These are phyloP conservation scores for Struthio camelus DNA, from an alignment of 2,113 vertebrate genomes.

Conservation along the genomic window DNA sequence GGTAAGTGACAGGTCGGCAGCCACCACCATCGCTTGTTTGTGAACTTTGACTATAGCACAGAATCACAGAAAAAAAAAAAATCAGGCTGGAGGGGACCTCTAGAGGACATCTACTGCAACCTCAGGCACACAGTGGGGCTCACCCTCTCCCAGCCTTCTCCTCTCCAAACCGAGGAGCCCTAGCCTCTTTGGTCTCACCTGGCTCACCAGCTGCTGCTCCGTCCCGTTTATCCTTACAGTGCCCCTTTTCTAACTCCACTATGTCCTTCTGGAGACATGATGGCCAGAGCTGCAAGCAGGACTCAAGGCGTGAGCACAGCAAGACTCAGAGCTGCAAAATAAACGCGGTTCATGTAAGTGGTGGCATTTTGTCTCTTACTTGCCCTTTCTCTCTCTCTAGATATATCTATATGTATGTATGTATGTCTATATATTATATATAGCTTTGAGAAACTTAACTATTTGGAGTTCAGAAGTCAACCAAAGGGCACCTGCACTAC, in stretches of 20 bases:
- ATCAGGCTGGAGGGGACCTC: not conserved
- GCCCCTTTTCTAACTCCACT: conserved; percentile 3
- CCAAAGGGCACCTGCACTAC: not conserved
- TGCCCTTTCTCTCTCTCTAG: not conserved
- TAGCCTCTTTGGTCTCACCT: not conserved
- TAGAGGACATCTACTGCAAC: conserved; percentile 11
- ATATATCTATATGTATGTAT: too few species aligned
- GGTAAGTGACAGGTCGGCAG: accelerated
- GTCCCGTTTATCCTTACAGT: not conserved
- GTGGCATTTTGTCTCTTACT: not conserved
- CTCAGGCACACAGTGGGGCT: not conserved
- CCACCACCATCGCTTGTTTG: accelerated
- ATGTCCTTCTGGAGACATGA: not conserved
- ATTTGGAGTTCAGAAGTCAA: not conserved
- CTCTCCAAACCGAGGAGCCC: not conserved
- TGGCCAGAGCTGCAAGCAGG: not conserved
- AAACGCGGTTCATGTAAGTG: not conserved
- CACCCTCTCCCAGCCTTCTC: not conserved
- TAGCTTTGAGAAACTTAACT: too few species aligned
- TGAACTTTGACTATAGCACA: accelerated
- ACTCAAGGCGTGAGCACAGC: not conserved
- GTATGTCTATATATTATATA: too few species aligned
- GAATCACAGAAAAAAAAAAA: not conserved
- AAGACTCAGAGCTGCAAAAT: conserved; percentile 27
- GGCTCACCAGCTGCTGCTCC: conserved; percentile 11